Conservation (phyloP, 2,888 invertebrate species). For the Pseudococcus longispinus region DNA sequence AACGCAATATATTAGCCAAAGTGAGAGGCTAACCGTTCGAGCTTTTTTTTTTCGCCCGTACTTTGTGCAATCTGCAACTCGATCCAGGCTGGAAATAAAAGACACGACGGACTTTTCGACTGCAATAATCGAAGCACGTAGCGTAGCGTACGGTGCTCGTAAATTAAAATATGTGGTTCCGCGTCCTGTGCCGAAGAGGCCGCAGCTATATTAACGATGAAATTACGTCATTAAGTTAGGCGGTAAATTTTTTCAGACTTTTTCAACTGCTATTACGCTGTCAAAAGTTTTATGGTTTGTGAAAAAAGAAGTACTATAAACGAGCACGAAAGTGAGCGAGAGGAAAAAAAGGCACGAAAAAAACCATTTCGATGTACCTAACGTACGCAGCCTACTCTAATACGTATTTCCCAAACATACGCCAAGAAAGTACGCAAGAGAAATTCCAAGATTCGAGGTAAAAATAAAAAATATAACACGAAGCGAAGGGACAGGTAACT, state of each 20-base stretch:
- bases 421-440: neutral
- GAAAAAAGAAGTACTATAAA: neutral
- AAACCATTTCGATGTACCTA: neutral
- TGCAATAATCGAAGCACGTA: constrained; percentile 25
- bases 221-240: constrained; percentile 30
- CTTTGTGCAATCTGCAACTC: neutral
- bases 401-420: neutral
- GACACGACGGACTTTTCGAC: neutral
- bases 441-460: neutral
- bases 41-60: neutral
- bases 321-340: neutral
- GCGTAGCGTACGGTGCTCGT: neutral
- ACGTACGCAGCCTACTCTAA: neutral
- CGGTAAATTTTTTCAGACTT: constrained; percentile 31
- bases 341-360: neutral
- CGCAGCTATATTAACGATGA: constrained; percentile 19
- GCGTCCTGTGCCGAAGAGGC: neutral
- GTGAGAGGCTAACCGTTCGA: neutral
- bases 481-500: neutral
- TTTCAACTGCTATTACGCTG: constrained; percentile 31
- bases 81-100: neutral
- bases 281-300: constrained; percentile 11
- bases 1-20: neutral
- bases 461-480: neutral
- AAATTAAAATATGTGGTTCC: constrained; percentile 7